Evolutionary conservation across 2,797 vertebrate genomes (phyloP).

Genomic region (Enteromius paludinosus): DNA sequence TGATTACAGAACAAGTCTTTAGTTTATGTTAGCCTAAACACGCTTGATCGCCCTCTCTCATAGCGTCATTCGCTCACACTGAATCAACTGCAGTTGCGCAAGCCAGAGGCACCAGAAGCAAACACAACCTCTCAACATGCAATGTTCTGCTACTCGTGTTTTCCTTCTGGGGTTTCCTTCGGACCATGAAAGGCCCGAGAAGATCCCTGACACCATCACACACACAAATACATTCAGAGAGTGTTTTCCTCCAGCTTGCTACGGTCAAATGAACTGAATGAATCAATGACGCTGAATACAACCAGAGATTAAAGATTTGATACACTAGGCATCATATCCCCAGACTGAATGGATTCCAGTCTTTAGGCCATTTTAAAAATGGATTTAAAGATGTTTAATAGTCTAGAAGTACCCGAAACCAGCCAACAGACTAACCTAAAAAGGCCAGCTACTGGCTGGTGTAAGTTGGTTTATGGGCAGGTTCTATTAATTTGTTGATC

Average conservation of each 20-base stretch:
- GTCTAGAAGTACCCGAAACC: neutral
- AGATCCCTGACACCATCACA: neutral
- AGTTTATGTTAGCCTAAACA: conserved; percentile 25
- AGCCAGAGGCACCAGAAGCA: neutral
- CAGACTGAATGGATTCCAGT: neutral
- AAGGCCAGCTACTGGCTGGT: neutral
- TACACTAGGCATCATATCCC: neutral
- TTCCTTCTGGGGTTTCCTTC: neutral
- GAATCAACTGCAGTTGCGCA: conserved; percentile 2
- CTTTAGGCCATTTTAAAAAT: neutral
- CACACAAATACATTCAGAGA: neutral
- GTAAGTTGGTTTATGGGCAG: neutral
- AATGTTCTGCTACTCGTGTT: neutral
- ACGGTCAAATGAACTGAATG: neutral
- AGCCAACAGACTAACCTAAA: too few relatives aligned
- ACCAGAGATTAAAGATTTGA: neutral
- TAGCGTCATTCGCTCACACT: neutral
- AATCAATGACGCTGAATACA: neutral
- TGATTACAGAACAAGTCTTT: neutral
- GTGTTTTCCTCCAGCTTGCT: neutral
- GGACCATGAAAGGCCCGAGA: neutral
- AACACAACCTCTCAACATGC: neutral
- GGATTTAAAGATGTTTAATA: too few relatives aligned
- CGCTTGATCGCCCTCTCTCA: neutral
- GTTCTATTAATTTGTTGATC: neutral